Base-by-base conservation (phyloP, 2,888 invertebrate species). In the Drosophila ezoana region DNA sequence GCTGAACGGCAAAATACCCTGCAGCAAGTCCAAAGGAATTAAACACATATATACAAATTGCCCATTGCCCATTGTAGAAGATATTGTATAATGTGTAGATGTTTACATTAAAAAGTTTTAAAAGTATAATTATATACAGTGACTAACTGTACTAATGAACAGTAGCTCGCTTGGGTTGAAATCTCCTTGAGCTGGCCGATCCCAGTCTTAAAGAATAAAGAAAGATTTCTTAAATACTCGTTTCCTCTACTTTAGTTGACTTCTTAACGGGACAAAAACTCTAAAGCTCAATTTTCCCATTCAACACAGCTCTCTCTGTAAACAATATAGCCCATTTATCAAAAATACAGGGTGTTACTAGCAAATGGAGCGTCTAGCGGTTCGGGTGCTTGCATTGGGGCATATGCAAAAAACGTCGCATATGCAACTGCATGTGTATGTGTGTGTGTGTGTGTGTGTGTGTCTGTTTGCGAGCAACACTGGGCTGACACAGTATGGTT, bases 401-500 rank as follows among this genome's bases (percentile, higher is more conserved):
- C 63, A 68, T 68, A 61, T 79, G 75, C 66, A 73, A 82, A 76
- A 76, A 69, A 51, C 14, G 43, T 65, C 16, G 48, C 43, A 44
- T 23, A 20, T 45, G 53, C 32, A 33, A 16, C 40, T 28, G 28
- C 8, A 8, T 28, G 2, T 23, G n/a, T 49, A 11, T 16, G 53
- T 47, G 16, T 44, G n/a, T 32, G 35, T 37, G 23, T 48, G 14
- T 67, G 33, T 28, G 33, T 44, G 11, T 49, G 59, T 47, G 32
- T 33, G 38, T 60, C 45, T 44, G 45, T 43, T 45, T 67, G 23
- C 40, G 45, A 57, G 72, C 56, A 54, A 52, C 56, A 76, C 61
- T 53, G 63, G 67, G 59, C 77, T 62, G 77, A 68, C 68, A 72
- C 72, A 72, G 71, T 81, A 82, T 76, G 74, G 84, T 84, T 76